Base-by-base conservation (phyloP, 2,113 vertebrate genomes). In the Zingel zingel region DNA sequence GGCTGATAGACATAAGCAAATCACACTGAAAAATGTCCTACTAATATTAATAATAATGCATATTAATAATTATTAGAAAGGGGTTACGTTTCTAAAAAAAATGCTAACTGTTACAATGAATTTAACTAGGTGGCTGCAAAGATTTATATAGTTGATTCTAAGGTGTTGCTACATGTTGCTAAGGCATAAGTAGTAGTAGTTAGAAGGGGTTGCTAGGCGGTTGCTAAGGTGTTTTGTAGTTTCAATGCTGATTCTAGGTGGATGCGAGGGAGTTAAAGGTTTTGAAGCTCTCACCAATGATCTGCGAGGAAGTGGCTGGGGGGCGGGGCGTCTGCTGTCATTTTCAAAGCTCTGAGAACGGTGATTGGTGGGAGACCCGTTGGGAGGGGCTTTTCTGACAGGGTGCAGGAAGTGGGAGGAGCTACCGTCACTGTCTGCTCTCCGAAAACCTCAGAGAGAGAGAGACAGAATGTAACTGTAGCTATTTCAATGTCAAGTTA, bases 271-370 rank as follows among this genome's bases (percentile, higher is more conserved):
- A 36, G 48, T 59, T 47, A 19, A 36, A 18, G 15, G 45, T 27
- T 47, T 57, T 23, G 2, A 47, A 43, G 10, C n/a, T 69, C 90
- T 91, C 51, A 93, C 92, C 88, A 92, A 25, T 77, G 91, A 92
- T 83, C 88, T 81, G 56, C 92, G 92, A 70, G 92, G 92, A 21
- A 91, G 86, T 1, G 90, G 92, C 81, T 85, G 89, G 18, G 92
- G 92, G 81, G 85, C 73, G 36, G 83, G 78, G 63, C 90, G 86
- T 82, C 89, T 70, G 64, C 1, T n/a, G 56, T 83, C 73, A 13
- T 12, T 63, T 27, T 93, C 91, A 53, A 92, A 91, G 83, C 91
- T 93, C 73, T 91, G 92, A 57, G 91, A 91, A 43, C 86, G 85
- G 0, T 56, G 91, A 74, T 16, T 92, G 74, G 85, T 75, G 6